phyloP scores from a whole-genome alignment of 2,888 invertebrate genomes.

The Spilosoma lubricipeda region DNA sequence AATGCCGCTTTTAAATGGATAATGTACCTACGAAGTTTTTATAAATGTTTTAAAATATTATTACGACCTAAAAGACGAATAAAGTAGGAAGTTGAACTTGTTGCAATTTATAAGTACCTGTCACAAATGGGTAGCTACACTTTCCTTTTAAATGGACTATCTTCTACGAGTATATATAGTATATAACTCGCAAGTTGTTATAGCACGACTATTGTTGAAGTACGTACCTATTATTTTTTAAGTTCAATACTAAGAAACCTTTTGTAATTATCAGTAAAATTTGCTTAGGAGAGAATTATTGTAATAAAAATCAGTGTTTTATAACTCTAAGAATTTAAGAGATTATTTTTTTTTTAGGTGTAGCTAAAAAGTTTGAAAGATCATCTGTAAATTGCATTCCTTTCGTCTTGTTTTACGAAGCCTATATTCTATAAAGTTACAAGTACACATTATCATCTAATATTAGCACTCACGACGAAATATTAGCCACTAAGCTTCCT shows the following conservation, averaged over 20 bases:
- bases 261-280: no score
- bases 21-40: slow-evolving; percentile 27
- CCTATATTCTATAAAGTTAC: no score
- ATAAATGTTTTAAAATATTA: neutral
- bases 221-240: no score
- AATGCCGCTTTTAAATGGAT: no score
- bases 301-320: no score
- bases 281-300: neutral
- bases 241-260: no score
- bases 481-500: no score
- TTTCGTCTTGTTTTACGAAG: no score
- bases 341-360: neutral
- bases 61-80: neutral
- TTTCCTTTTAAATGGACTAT: neutral
- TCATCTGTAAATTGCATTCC: neutral
- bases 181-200: neutral
- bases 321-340: no score
- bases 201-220: no score
- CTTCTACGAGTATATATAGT: neutral
- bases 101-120: neutral
- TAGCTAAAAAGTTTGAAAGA: neutral
- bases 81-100: neutral
- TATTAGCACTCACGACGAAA: no score
- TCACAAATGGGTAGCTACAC: neutral
- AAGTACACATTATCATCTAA: no score